Percentiles rank a stretch among this genome's conserved stretches.
phyloP scores from a whole-genome alignment of 2,888 invertebrate species.

The Tanytarsus gracilentus region DNA sequence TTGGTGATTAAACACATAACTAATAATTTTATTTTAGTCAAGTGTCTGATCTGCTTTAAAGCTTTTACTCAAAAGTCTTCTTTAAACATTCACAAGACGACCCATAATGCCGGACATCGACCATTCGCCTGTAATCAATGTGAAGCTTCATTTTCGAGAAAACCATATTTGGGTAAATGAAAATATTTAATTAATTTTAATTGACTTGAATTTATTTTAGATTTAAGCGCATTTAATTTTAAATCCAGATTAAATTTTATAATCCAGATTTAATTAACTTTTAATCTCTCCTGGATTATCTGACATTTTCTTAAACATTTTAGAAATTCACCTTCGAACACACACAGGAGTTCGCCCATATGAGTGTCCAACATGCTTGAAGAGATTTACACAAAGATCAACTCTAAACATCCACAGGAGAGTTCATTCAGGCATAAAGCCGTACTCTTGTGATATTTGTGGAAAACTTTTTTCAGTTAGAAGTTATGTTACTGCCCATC shows the following conservation, averaged over 20 bases:
- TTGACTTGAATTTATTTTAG: not conserved
- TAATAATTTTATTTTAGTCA: not conserved
- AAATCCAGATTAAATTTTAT: too few species aligned
- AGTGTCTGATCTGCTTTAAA: not conserved
- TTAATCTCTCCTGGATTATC: too few species aligned
- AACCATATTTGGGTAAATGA: constrained; percentile 45
- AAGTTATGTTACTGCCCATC: constrained; percentile 71
- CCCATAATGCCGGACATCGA: constrained; percentile 41
- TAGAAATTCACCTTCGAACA: constrained; percentile 29
- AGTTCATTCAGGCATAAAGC: constrained; percentile 70
- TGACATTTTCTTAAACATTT: not conserved
- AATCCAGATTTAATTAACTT: too few species aligned
- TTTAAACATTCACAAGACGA: constrained; percentile 53
- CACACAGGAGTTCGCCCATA: constrained; percentile 36
- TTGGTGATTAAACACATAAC: not conserved
- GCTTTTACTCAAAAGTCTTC: constrained; percentile 14
- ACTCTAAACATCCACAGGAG: constrained; percentile 73
- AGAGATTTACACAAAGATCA: constrained; percentile 72
- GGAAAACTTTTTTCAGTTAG: constrained; percentile 72
- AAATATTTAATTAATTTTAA: not conserved
- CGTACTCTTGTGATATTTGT: constrained; percentile 70
- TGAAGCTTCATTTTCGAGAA: constrained; percentile 50
- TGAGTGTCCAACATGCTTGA: constrained; percentile 44
- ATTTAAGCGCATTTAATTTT: too few species aligned
- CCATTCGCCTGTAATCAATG: constrained; percentile 47